Evolutionary conservation across 2,113 vertebrate species (phyloP).

Genomic region (Cranoglanis bouderius): DNA sequence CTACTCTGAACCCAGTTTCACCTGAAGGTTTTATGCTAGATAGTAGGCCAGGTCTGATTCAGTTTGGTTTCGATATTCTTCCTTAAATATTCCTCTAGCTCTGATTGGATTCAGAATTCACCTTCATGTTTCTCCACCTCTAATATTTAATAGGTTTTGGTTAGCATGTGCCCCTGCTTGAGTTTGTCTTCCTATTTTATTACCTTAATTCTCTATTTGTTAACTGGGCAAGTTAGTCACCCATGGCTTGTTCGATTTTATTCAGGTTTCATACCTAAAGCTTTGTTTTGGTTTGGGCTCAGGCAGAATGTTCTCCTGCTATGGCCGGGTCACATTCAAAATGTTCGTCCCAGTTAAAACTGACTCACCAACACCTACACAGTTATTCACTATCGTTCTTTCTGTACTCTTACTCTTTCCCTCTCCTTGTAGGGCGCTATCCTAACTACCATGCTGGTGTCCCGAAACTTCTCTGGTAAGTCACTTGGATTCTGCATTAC

Average conservation of each 20-base stretch:
- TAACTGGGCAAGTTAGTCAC: neutral
- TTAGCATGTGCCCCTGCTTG: neutral
- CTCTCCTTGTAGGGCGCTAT: slow-evolving; percentile 75
- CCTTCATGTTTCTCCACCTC: neutral
- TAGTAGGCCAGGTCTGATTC: neutral
- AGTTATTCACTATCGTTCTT: neutral
- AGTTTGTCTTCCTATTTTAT: neutral
- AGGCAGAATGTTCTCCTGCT: neutral
- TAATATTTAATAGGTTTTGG: neutral
- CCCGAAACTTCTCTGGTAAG: slow-evolving; percentile 86
- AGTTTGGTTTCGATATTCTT: neutral
- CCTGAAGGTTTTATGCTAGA: neutral
- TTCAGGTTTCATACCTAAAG: neutral
- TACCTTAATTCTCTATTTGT: neutral
- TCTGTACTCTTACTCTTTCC: neutral
- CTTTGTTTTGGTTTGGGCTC: neutral
- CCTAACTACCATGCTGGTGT: slow-evolving; percentile 85
- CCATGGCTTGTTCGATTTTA: neutral
- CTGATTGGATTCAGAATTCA: neutral
- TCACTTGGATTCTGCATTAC: neutral
- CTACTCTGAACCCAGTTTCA: neutral
- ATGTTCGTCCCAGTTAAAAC: neutral
- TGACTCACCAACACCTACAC: neutral
- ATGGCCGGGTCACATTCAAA: neutral
- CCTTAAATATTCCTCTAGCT: neutral